Evolutionary conservation across 1,140 invertebrate genomes (phyloP).

Genomic region (Zaprionus davidi): DNA sequence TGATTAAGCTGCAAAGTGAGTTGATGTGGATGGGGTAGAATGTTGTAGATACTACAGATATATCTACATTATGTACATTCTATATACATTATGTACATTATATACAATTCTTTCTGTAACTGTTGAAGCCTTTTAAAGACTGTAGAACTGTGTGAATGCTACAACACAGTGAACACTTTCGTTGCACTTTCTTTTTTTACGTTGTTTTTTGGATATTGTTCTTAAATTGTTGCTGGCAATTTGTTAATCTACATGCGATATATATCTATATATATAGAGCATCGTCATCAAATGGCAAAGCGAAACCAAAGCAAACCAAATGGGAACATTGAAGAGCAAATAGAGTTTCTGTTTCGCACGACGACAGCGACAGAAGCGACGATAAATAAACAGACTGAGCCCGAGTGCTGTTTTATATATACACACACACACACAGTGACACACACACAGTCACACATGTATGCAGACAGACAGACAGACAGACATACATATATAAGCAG

Average conservation of each 20-base stretch:
- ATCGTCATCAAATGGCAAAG: not conserved
- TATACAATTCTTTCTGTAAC: too few relatives aligned
- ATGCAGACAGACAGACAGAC: not conserved
- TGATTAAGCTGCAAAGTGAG: not conserved
- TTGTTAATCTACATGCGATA: not conserved
- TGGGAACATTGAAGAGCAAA: conserved; percentile 30
- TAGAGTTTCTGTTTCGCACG: conserved; percentile 24
- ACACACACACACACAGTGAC: not conserved
- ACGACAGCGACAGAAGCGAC: conserved; percentile 13
- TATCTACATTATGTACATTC: too few relatives aligned
- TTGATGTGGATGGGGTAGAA: not conserved
- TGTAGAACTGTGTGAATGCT: too few relatives aligned
- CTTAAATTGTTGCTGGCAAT: not conserved
- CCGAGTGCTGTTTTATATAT: conserved; percentile 6
- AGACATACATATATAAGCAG: not conserved
- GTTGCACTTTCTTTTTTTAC: too few relatives aligned
- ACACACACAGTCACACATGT: not conserved
- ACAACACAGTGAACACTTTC: too few relatives aligned
- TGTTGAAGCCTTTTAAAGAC: too few relatives aligned
- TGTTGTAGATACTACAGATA: not conserved
- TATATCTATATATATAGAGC: not conserved
- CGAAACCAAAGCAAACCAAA: conserved; percentile 8
- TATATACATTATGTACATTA: not conserved
- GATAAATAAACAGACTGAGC: conserved; percentile 33
- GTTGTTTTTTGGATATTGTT: too few relatives aligned